Percentiles rank a stretch among this genome's conserved stretches.
Evolutionary conservation across 1,140 invertebrate species (phyloP).

Genomic region (Lithobius niger): DNA sequence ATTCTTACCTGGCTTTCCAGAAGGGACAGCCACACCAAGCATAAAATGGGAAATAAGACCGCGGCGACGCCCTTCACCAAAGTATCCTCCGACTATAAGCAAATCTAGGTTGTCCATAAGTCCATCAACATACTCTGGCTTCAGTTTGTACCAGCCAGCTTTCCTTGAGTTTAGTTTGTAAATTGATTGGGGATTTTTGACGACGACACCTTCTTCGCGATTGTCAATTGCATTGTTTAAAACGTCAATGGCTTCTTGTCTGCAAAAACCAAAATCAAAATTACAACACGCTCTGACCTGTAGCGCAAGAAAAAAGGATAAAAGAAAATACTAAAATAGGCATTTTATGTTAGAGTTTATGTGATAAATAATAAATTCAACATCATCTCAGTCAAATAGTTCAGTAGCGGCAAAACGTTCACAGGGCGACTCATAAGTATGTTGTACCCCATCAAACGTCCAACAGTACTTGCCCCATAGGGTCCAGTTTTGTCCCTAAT

Average conservation of each 20-base stretch:
- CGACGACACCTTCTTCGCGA: slow-evolving; percentile 76
- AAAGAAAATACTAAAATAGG: too few relatives aligned
- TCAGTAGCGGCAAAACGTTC: too few relatives aligned
- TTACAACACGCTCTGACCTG: too few relatives aligned
- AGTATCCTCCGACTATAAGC: slow-evolving; percentile 76
- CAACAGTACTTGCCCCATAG: too few relatives aligned
- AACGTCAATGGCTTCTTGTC: slow-evolving; percentile 53
- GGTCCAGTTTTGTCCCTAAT: too few relatives aligned
- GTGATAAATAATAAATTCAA: too few relatives aligned
- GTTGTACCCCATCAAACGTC: too few relatives aligned
- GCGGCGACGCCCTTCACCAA: slow-evolving; percentile 50
- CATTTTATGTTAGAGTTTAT: too few relatives aligned
- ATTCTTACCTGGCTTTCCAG: slow-evolving; percentile 25
- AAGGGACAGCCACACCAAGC: slow-evolving; percentile 46
- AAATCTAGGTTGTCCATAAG: slow-evolving; percentile 76
- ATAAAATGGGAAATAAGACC: slow-evolving; percentile 64
- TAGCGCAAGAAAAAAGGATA: too few relatives aligned
- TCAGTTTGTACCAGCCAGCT: slow-evolving; percentile 73
- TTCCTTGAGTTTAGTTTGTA: slow-evolving; percentile 72
- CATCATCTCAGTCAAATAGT: too few relatives aligned
- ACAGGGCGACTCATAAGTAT: too few relatives aligned
- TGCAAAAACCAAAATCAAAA: slow-evolving; percentile 23
- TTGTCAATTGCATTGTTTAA: slow-evolving; percentile 70
- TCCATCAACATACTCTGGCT: slow-evolving; percentile 73
- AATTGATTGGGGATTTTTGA: slow-evolving; percentile 62